phyloP scores from a whole-genome alignment of 2,888 invertebrate species.

The Salpingus planirostris region DNA sequence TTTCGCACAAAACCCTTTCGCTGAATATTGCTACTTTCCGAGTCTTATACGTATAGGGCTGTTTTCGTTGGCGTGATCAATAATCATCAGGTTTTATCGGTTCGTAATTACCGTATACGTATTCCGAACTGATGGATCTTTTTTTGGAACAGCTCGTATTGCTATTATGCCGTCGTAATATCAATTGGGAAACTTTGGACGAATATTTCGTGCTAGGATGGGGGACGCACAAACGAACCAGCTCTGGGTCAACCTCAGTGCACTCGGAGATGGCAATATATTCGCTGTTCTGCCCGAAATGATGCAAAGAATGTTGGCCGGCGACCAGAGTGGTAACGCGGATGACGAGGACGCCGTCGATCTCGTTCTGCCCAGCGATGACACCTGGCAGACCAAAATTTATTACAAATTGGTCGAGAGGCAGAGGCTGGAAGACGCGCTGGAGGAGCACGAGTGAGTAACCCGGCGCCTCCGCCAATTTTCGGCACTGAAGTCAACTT shows the following conservation, averaged over 20 bases:
- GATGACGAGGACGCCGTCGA: slow-evolving; percentile 31
- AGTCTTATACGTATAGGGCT: too few species aligned
- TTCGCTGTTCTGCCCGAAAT: slow-evolving; percentile 59
- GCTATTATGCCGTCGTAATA: too few species aligned
- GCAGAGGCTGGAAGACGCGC: slow-evolving; percentile 46
- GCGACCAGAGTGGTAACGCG: slow-evolving; percentile 9
- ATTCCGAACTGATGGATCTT: slow-evolving; percentile 4
- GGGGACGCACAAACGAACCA: slow-evolving; percentile 30
- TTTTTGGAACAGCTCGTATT: slow-evolving; percentile 8
- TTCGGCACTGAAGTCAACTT: too few species aligned
- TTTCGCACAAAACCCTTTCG: too few species aligned
- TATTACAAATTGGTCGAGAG: slow-evolving; percentile 59
- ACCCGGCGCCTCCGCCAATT: too few species aligned
- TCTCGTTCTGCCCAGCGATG: slow-evolving; percentile 59
- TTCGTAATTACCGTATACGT: too few species aligned
- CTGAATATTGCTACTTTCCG: too few species aligned
- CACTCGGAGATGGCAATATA: slow-evolving; percentile 49
- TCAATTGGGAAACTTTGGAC: too few species aligned
- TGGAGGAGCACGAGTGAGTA: background rate
- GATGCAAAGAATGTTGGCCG: slow-evolving; percentile 50
- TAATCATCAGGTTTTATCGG: slow-evolving; percentile 5
- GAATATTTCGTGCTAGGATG: too few species aligned
- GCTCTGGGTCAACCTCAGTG: slow-evolving; percentile 49
- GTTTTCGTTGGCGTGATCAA: slow-evolving; percentile 10
- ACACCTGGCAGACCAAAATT: slow-evolving; percentile 56